Base-by-base conservation (phyloP, 2,888 invertebrate genomes). In the Allolobophora icterica region DNA sequence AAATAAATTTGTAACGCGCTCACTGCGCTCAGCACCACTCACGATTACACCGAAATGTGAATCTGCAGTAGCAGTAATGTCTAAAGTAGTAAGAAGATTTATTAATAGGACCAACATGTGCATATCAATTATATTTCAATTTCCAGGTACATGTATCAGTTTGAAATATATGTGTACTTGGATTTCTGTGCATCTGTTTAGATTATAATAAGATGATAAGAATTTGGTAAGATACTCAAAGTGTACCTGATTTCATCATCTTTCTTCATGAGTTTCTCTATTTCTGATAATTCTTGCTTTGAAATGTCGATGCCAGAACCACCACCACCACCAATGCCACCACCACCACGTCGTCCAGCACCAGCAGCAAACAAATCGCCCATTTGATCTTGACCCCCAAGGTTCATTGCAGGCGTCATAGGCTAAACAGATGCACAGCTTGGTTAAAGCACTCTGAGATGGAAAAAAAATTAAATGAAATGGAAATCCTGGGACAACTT, bases 191-290 rank as follows among this genome's bases (percentile, higher is more conserved):
- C 24, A 15, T 24, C 52, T 52, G 52, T 11, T 52, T 52, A 52
- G 52, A 52, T 52, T 24, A 52, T 52, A 52, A 52, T 52, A 24
- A 52, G 21, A 52, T 52, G 52, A 52, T 52, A 24, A 52, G 52
- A 52, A 52, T 24, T 24, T 71, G 30, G 30, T 52, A n/a, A 71
- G n/a, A 30, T 71, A n/a, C 30, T 71, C 71, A 30, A 71, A 71
- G n/a, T n/a, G 8, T n/a, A 71, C 87, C 87, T 34, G 87, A 87
- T 87, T 34, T 87, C 87, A 11, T 87, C 87, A 24, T 87, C 87
- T 30, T 38, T 87, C 15, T 87, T 87, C 87, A 87, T 87, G 21
- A 87, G 35, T 24, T 87, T 87, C 35, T 87, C 87, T 35, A 87
- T 87, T 38, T 87, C 35, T 24, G 87, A 87, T 24, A 87, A 87